Percentiles rank a stretch among this genome's conserved stretches.
phyloP scores from a whole-genome alignment of 2,113 vertebrate genomes.

The Corydoras sp. region DNA sequence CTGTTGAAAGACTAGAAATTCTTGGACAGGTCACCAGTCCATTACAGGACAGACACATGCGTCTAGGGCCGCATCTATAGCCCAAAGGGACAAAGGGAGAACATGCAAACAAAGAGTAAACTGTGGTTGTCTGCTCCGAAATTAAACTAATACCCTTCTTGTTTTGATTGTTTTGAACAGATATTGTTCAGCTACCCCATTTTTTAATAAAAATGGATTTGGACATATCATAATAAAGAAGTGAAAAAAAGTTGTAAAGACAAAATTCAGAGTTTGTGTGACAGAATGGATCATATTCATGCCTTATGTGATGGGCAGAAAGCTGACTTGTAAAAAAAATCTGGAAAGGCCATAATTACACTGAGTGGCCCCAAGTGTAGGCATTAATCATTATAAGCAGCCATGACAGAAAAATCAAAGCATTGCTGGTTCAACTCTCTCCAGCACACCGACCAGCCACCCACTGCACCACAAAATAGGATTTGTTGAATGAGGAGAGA shows the following conservation, averaged over 20 bases:
- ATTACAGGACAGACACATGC: too few relatives aligned
- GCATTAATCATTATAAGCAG: slow-evolving; percentile 72
- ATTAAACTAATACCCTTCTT: too few relatives aligned
- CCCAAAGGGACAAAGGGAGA: too few relatives aligned
- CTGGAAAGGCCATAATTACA: slow-evolving; percentile 57
- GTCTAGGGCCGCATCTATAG: too few relatives aligned
- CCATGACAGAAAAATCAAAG: slow-evolving; percentile 71
- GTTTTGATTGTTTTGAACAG: not conserved
- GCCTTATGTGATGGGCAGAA: slow-evolving; percentile 11
- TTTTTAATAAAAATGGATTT: not conserved
- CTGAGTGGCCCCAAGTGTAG: slow-evolving; percentile 57
- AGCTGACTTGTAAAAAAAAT: slow-evolving; percentile 41
- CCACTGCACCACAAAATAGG: slow-evolving; percentile 40
- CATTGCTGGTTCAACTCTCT: slow-evolving; percentile 51
- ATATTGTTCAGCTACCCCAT: not conserved
- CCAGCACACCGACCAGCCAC: slow-evolving; percentile 42
- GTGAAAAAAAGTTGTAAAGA: not conserved
- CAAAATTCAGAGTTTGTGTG: not conserved
- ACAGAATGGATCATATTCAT: not conserved
- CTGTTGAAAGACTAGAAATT: too few relatives aligned
- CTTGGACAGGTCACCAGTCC: too few relatives aligned
- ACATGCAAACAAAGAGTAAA: too few relatives aligned
- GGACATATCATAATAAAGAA: not conserved
- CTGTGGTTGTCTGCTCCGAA: too few relatives aligned
- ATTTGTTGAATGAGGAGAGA: slow-evolving; percentile 24